A percentile compares a stretch with the other conserved stretches of the same genome.
Evolutionary conservation across 2,888 invertebrate genomes (phyloP).

Genomic region (Ectemnius cavifrons): DNA sequence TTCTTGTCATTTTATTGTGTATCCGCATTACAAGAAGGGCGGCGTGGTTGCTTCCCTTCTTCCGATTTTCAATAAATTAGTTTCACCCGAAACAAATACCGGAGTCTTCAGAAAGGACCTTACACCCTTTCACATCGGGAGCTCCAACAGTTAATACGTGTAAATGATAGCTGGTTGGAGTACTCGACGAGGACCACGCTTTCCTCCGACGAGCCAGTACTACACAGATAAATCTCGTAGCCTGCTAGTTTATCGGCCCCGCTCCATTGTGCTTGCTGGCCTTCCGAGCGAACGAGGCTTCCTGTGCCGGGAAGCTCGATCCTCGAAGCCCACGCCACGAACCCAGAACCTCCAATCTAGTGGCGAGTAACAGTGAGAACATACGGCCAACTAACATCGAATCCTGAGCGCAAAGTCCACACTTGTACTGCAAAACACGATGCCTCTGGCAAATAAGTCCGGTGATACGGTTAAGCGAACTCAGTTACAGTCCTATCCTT

Average conservation of each 20-base stretch:
- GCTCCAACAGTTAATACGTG: not conserved
- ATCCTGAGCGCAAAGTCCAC: constrained; percentile 40
- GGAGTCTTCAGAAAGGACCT: no score
- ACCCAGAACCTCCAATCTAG: constrained; percentile 13
- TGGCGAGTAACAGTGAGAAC: no score
- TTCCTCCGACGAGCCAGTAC: constrained; percentile 37
- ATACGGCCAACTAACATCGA: constrained; percentile 16
- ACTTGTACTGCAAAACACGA: constrained; percentile 37
- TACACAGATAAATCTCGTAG: constrained; percentile 42
- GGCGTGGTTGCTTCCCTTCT: no score
- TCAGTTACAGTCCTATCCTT: constrained; percentile 51
- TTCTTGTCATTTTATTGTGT: no score
- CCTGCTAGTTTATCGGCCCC: constrained; percentile 45
- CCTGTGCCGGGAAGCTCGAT: not conserved
- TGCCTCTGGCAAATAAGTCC: constrained; percentile 50
- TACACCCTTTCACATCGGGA: no score
- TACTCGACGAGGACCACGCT: constrained; percentile 10
- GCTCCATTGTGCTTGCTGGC: constrained; percentile 49
- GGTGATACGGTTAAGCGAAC: constrained; percentile 47
- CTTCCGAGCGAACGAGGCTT: constrained; percentile 13
- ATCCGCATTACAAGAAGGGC: no score
- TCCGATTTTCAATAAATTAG: no score
- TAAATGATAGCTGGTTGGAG: not conserved
- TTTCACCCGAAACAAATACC: no score
- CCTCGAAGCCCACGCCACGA: no score